Evolutionary conservation across 2,888 invertebrate species (phyloP), one percentile per base, ranked within the genome.

Genomic region (Amiota mariae): DNA sequence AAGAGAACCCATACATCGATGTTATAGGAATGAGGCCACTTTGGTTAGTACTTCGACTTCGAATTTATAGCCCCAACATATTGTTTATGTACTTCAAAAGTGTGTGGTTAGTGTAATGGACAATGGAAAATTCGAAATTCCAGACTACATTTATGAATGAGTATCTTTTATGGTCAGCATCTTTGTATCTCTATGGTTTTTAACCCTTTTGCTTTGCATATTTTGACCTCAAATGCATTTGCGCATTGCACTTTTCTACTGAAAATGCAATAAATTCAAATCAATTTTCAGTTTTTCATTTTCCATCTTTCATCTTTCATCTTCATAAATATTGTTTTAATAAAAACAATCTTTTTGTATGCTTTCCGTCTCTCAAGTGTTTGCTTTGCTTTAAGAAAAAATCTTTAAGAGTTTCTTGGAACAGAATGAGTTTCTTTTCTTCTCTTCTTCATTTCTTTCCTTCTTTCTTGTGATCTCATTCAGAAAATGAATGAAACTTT

Each of bases 171-270:
- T 36, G 36, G 36, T 36, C 36, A 36, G 36, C 36, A 36, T 36
- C 2, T 36, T 36, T 6, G 36, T 36, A 36, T 36, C 36, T 36
- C 36, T 36, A 36, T 36, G 36, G 36, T 36, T 36, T 36, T 36
- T 36, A 73, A 63, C 13, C 13, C n/a, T 46, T 36, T 36, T 1
- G 13, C 13, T 8, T 13, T 73, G 76, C 84, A 82, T 71, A 82
- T 84, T 81, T 82, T 80, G 75, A 77, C 75, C 84, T 80, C 80
- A 84, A 84, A 82, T 77, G 80, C 75, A 75, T 76, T 75, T 75
- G 70, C 15, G 56, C 64, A 18, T 47, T 70, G 72, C 71, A 75
- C 76, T 83, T 76, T 79, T 80, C 13, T n/a, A 80, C 80, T 78
- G 77, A 73, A 75, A 75, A 67, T 78, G 81, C 82, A 76, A 70